phyloP scores from a whole-genome alignment of 2,888 invertebrate species.

The Aleiodes leptofemur region DNA sequence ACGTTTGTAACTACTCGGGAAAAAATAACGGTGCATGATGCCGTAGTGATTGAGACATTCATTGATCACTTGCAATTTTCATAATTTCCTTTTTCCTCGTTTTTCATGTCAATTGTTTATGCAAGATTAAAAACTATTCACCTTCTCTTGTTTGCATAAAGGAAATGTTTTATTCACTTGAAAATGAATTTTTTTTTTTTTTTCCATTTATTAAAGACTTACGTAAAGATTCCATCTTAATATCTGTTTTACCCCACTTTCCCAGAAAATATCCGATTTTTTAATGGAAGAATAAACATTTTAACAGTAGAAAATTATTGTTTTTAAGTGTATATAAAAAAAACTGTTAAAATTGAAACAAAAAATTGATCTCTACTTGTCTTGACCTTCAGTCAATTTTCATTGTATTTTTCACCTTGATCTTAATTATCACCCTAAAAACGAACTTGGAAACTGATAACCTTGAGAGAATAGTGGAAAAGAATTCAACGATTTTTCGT shows the following conservation, averaged over 20 bases:
- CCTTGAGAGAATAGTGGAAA: too few species aligned
- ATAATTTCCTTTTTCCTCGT: not conserved
- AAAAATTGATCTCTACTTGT: slow-evolving; percentile 1
- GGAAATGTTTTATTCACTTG: slow-evolving; percentile 10
- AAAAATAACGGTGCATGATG: slow-evolving; percentile 47
- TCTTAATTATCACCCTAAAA: slow-evolving; percentile 55
- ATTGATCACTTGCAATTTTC: slow-evolving; percentile 32
- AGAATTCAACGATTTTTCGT: not conserved
- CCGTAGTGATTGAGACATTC: slow-evolving; percentile 17
- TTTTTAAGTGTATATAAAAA: not conserved
- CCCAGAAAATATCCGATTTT: too few species aligned
- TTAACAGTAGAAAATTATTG: not conserved
- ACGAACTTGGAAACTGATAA: not conserved
- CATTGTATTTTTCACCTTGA: slow-evolving; percentile 54
- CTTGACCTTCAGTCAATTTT: not conserved
- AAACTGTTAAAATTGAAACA: not conserved
- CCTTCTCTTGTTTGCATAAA: slow-evolving; percentile 1
- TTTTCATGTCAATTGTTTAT: slow-evolving; percentile 3
- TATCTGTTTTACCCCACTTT: slow-evolving; percentile 25
- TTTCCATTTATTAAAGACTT: too few species aligned
- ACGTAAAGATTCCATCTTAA: too few species aligned
- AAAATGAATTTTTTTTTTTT: too few species aligned
- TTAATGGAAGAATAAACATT: slow-evolving; percentile 4
- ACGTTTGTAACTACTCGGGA: slow-evolving; percentile 35
- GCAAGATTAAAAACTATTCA: not conserved